phyloP scores from a whole-genome alignment of 1,140 invertebrate species.

The Papilio polyxenes region DNA sequence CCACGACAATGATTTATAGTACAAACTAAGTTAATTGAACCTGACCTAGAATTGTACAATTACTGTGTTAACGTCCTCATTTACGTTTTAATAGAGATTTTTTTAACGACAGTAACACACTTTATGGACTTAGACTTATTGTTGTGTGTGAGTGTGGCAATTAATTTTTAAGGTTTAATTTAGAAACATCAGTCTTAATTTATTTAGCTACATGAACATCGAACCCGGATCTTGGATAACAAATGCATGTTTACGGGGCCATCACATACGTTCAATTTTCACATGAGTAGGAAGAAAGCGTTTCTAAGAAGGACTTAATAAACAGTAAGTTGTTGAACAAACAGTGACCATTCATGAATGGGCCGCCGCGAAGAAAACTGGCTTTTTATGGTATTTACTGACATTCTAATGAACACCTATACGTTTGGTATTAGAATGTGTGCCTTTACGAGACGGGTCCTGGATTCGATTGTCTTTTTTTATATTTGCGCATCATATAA shows the following conservation, averaged over 20 bases:
- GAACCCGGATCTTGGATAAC: neutral
- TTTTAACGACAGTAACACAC: too few species aligned
- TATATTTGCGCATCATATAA: too few species aligned
- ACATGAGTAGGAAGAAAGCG: conserved; percentile 8
- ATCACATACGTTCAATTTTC: conserved; percentile 1
- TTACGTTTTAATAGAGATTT: neutral
- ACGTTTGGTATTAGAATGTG: neutral
- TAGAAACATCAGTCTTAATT: neutral
- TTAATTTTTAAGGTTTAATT: too few species aligned
- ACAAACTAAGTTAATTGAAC: neutral
- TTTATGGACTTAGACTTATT: too few species aligned
- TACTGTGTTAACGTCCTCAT: neutral
- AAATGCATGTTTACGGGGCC: neutral
- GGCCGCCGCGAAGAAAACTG: conserved; percentile 7
- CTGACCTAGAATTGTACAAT: neutral
- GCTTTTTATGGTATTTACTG: conserved; percentile 22
- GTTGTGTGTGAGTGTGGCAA: too few species aligned
- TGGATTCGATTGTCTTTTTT: neutral
- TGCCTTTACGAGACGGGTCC: neutral
- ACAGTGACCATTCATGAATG: conserved; percentile 21
- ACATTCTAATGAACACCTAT: neutral
- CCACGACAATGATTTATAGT: conserved; percentile 8
- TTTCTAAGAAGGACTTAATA: conserved; percentile 21
- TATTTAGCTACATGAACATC: neutral
- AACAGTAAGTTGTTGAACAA: conserved; percentile 23